Evolutionary conservation across 2,888 invertebrate genomes (phyloP).

Genomic region (Drosophila subquinaria): DNA sequence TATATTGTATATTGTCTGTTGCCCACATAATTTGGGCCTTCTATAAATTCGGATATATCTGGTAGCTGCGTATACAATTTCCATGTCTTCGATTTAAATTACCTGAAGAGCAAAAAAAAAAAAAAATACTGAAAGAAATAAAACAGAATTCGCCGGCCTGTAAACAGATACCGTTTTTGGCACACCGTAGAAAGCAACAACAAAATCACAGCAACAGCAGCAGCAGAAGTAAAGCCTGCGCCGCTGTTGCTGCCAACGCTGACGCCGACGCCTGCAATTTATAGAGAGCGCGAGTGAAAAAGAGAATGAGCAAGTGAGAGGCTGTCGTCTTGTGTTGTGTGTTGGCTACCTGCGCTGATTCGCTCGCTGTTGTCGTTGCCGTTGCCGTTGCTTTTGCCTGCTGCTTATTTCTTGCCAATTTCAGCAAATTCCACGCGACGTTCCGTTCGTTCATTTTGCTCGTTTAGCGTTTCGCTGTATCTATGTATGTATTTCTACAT

Average conservation of each 20-base stretch:
- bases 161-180: conserved; percentile 78
- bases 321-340: conserved; percentile 18
- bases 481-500: conserved; percentile 18
- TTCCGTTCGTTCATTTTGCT: conserved; percentile 56
- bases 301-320: conserved; percentile 25
- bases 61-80: conserved; percentile 67
- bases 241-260: neutral
- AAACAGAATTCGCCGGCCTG: conserved; percentile 58
- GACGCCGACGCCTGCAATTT: conserved; percentile 34
- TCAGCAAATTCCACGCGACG: conserved; percentile 76
- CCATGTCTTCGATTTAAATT: conserved; percentile 76
- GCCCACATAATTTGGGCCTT: conserved; percentile 57
- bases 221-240: conserved; percentile 18
- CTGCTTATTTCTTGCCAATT: conserved; percentile 63
- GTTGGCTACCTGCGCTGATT: conserved; percentile 49
- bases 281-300: conserved; percentile 18
- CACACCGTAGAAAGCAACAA: conserved; percentile 23
- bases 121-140: conserved; percentile 14
- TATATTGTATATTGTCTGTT: conserved; percentile 37
- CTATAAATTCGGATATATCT: neutral
- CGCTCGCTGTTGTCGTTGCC: conserved; percentile 5
- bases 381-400: conserved; percentile 10
- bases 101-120: conserved; percentile 43
- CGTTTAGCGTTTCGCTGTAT: conserved; percentile 51
- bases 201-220: conserved; percentile 31